Evolutionary conservation across 2,888 invertebrate species (phyloP).

Genomic region (Strigamia maritima): DNA sequence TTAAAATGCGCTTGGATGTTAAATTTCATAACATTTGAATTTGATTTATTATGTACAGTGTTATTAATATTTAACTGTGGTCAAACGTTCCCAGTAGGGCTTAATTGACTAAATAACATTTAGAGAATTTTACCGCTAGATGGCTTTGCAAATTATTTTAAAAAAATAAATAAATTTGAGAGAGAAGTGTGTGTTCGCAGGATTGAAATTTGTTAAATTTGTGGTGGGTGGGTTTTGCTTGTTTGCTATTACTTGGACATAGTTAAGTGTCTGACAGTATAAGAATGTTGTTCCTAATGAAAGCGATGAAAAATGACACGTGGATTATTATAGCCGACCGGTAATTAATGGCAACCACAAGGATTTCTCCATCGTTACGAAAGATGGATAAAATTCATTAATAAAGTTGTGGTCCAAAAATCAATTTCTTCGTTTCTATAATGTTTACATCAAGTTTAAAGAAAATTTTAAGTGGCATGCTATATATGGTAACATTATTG

Average conservation of each 20-base stretch:
- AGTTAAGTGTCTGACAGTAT: neutral
- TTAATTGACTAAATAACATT: too few relatives aligned
- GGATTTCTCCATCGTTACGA: neutral
- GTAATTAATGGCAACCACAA: neutral
- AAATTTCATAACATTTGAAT: neutral
- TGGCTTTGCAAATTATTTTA: too few relatives aligned
- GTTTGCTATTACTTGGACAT: neutral
- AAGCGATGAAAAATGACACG: neutral
- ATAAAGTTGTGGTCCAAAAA: neutral
- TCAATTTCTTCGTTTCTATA: neutral
- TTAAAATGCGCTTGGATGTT: neutral
- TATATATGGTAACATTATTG: too few relatives aligned
- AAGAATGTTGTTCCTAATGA: conserved; percentile 2
- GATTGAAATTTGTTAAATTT: neutral
- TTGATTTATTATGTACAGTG: neutral
- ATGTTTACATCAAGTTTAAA: too few relatives aligned
- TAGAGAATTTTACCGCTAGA: too few relatives aligned
- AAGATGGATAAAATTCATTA: neutral
- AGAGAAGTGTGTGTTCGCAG: neutral
- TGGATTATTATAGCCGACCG: neutral
- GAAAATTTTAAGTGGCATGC: too few relatives aligned
- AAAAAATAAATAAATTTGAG: too few relatives aligned
- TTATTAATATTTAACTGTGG: too few relatives aligned
- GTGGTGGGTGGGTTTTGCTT: neutral
- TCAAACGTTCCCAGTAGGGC: too few relatives aligned